Percentiles rank a stretch among this genome's conserved stretches.
phyloP scores from a whole-genome alignment of 1,140 invertebrate species.

The Acromyrmex heyeri region DNA sequence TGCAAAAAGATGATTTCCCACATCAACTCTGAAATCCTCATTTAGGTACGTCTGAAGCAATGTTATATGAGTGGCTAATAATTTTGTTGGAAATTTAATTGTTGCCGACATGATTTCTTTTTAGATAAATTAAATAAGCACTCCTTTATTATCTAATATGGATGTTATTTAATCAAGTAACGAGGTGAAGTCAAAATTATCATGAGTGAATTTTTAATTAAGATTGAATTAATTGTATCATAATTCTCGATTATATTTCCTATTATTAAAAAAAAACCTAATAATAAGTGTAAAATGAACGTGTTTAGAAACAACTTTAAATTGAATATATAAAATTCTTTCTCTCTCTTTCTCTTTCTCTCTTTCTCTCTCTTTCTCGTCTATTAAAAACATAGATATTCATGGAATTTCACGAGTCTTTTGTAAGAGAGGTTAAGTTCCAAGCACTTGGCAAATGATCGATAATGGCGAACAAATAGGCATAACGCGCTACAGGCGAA shows the following conservation, averaged over 20 bases:
- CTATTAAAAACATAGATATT: constrained; percentile 6
- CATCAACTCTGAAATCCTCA: not conserved
- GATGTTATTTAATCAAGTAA: not conserved
- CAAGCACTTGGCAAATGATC: constrained; percentile 54
- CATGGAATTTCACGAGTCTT: constrained; percentile 43
- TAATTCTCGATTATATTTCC: not conserved
- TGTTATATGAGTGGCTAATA: not conserved
- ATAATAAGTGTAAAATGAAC: not conserved
- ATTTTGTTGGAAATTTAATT: constrained; percentile 25
- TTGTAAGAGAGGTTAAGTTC: constrained; percentile 29
- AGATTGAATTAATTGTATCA: not conserved
- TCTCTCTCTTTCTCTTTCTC: not conserved
- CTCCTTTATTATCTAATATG: not conserved
- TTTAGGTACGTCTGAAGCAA: not conserved
- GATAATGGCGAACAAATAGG: constrained; percentile 59
- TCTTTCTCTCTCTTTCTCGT: not conserved
- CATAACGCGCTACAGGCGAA: constrained; percentile 39
- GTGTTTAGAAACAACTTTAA: not conserved
- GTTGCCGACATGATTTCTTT: not conserved
- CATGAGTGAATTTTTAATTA: not conserved
- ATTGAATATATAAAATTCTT: not conserved
- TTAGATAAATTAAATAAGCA: not conserved
- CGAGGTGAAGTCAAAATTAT: not conserved
- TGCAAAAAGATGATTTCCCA: not conserved
- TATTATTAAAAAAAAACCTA: not conserved